phyloP scores from a whole-genome alignment of 2,888 invertebrate species.

The Chrysopilus asiliformis region DNA sequence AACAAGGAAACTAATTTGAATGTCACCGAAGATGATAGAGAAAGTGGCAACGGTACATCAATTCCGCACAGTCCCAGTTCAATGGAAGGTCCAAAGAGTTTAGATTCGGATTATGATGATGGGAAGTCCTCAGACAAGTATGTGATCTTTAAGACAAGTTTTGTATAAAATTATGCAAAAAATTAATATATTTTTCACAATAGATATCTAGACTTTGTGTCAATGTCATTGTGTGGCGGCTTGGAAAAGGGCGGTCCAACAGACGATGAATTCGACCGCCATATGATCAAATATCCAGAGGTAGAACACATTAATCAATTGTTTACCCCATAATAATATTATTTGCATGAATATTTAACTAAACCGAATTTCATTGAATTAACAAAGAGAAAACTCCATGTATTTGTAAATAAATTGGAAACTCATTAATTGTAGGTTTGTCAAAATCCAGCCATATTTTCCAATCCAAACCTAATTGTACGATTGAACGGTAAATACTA shows the following conservation, averaged over 20 bases:
- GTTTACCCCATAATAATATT: neutral
- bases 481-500: constrained; percentile 78
- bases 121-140: constrained; percentile 45
- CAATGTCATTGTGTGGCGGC: constrained; percentile 67
- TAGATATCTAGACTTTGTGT: constrained; percentile 46
- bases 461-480: constrained; percentile 72
- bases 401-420: neutral
- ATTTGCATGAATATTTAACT: neutral
- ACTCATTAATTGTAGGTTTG: constrained; percentile 35
- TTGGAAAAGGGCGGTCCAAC: constrained; percentile 43
- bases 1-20: constrained; percentile 13
- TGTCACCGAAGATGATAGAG: constrained; percentile 72
- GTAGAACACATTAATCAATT: constrained; percentile 26
- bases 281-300: constrained; percentile 40
- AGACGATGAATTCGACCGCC: constrained; percentile 48
- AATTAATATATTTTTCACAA: neutral
- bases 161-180: neutral
- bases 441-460: constrained; percentile 58
- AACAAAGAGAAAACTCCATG: too few species aligned
- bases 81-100: constrained; percentile 62
- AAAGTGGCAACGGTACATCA: constrained; percentile 93
- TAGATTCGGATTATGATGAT: constrained; percentile 77
- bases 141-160: constrained; percentile 16
- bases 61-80: constrained; percentile 88
- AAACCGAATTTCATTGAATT: too few species aligned